These are phyloP conservation scores for Taphrorychus bicolor DNA, from an alignment of 2,888 invertebrate genomes.

Conservation along the genomic window DNA sequence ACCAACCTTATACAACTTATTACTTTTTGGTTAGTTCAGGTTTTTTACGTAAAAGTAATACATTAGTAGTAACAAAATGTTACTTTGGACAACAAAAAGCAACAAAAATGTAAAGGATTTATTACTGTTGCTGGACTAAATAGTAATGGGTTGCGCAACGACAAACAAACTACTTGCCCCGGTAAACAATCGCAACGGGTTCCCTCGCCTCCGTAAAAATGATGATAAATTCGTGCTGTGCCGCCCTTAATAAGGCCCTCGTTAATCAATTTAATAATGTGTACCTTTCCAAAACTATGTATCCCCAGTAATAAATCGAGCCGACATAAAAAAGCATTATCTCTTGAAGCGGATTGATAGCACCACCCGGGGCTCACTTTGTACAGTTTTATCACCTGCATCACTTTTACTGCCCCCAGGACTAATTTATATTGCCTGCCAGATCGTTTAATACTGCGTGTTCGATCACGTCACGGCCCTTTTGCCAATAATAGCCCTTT, in stretches of 20 bases:
- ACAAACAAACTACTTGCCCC: not conserved
- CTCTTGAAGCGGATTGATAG: slow-evolving; percentile 2
- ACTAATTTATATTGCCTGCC: not conserved
- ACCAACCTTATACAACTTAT: no score
- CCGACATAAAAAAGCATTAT: slow-evolving; percentile 3
- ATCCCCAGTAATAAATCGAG: not conserved
- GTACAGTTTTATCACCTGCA: slow-evolving; percentile 5
- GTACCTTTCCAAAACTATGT: slow-evolving; percentile 8
- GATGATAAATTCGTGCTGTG: not conserved
- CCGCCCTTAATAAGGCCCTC: not conserved
- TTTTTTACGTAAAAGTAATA: no score
- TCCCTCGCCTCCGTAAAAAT: not conserved
- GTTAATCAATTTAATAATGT: slow-evolving; percentile 8
- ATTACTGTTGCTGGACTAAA: no score
- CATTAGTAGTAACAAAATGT: no score
- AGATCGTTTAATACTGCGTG: not conserved
- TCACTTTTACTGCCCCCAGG: not conserved
- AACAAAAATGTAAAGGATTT: no score
- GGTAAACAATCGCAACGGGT: not conserved
- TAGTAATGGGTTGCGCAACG: no score
- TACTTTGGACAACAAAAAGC: no score
- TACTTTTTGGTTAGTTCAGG: no score
- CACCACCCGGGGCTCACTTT: not conserved
- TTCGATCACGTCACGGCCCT: not conserved
- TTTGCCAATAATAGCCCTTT: not conserved